A percentile compares a stretch with the other conserved stretches of the same genome.
Conservation (phyloP, 1,140 invertebrate species). For the Drosophila aff. region DNA sequence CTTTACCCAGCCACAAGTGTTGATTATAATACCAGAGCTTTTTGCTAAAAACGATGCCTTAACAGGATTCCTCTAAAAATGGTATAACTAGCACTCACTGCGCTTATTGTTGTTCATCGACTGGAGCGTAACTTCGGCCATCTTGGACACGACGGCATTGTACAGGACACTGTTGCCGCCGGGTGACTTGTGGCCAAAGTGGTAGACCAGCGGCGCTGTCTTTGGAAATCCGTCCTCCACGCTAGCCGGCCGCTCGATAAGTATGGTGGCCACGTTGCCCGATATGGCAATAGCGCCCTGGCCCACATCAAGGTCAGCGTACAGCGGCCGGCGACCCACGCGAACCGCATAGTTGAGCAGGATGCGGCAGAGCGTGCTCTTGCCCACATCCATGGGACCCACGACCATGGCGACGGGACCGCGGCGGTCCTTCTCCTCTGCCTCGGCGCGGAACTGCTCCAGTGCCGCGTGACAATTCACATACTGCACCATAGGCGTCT, state of each 20-base stretch:
- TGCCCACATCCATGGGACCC: slow-evolving; percentile 98
- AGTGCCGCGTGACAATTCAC: slow-evolving; percentile 97
- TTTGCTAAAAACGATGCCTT: slow-evolving; percentile 87
- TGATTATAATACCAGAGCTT: slow-evolving; percentile 97
- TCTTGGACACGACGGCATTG: slow-evolving; percentile 92
- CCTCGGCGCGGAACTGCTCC: slow-evolving; percentile 94
- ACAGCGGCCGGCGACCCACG: slow-evolving; percentile 93
- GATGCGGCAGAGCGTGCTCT: slow-evolving; percentile 95
- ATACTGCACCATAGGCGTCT: slow-evolving; percentile 95
- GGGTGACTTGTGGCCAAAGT: slow-evolving; percentile 95
- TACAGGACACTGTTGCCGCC: slow-evolving; percentile 93
- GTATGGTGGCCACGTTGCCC: slow-evolving; percentile 94
- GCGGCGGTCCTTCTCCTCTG: slow-evolving; percentile 89
- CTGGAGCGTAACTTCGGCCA: slow-evolving; percentile 95
- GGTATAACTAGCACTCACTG: slow-evolving; percentile 86
- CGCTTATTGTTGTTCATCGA: slow-evolving; percentile 94
- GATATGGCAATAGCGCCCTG: slow-evolving; percentile 97
- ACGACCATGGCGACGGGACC: slow-evolving; percentile 96
- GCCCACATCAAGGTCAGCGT: slow-evolving; percentile 98
- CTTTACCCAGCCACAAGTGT: slow-evolving; percentile 99
- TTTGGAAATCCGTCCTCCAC: slow-evolving; percentile 97
- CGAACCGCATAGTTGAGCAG: slow-evolving; percentile 97
- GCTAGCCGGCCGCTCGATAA: slow-evolving; percentile 95
- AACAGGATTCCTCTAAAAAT: not conserved
- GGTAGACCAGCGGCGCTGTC: slow-evolving; percentile 96